A percentile compares a stretch with the other conserved stretches of the same genome.
Conservation (phyloP, 2,888 invertebrate genomes). For the Plebejus argus region DNA sequence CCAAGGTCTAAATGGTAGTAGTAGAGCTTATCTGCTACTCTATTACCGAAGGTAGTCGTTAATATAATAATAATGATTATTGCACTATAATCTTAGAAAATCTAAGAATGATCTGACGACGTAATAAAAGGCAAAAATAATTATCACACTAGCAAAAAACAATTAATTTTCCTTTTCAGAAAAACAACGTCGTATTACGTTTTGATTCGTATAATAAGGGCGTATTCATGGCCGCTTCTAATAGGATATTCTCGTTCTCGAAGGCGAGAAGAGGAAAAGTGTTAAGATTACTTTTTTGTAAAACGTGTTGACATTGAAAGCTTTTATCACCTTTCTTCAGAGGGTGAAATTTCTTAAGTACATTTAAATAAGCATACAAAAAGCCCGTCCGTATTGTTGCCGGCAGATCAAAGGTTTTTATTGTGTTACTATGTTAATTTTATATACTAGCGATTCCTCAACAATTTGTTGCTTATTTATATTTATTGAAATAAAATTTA, state of each 20-base stretch:
- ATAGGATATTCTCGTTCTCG: conserved; percentile 29
- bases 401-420: conserved; percentile 8
- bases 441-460: neutral
- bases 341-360: conserved; percentile 75
- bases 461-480: neutral
- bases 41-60: neutral
- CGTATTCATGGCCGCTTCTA: conserved; percentile 19
- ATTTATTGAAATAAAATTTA: neutral
- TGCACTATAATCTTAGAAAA: neutral
- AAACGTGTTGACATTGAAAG: conserved; percentile 73
- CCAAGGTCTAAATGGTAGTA: neutral
- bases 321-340: conserved; percentile 76
- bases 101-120: neutral
- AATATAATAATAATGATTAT: neutral
- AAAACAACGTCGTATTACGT: neutral
- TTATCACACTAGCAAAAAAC: neutral
- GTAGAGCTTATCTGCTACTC: too few species aligned
- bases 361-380: conserved; percentile 77
- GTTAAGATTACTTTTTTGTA: conserved; percentile 72
- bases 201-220: conserved; percentile 3
- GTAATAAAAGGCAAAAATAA: neutral
- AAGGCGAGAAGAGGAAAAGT: conserved; percentile 53
- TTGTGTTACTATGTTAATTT: conserved; percentile 9
- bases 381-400: conserved; percentile 37
- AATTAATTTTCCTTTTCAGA: neutral